phyloP scores from a whole-genome alignment of 2,888 invertebrate species.

The Neoscelio sp. region DNA sequence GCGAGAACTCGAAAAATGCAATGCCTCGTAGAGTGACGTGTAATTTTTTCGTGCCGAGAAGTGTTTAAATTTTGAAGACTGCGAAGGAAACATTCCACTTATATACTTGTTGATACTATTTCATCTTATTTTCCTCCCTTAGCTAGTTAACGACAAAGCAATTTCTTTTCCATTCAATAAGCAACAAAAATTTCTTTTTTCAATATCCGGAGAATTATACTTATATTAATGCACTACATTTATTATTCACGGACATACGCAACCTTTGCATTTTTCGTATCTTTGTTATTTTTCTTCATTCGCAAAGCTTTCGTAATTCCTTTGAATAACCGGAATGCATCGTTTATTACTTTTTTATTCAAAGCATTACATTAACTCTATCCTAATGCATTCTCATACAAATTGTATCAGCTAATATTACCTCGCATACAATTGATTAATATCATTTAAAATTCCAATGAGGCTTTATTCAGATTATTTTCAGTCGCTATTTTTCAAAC shows the following conservation, averaged over 20 bases:
- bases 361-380: slow-evolving; percentile 29
- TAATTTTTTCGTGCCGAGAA: slow-evolving; percentile 17
- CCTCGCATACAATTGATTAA: slow-evolving; percentile 38
- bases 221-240: slow-evolving; percentile 36
- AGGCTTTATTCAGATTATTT: slow-evolving; percentile 24
- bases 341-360: slow-evolving; percentile 53
- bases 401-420: slow-evolving; percentile 42
- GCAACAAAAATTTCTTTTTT: neutral
- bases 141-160: neutral
- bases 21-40: neutral
- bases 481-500: slow-evolving; percentile 40
- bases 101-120: slow-evolving; percentile 14
- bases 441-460: slow-evolving; percentile 47
- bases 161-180: slow-evolving; percentile 3
- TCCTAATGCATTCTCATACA: slow-evolving; percentile 43
- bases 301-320: slow-evolving; percentile 39
- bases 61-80: slow-evolving; percentile 21
- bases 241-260: slow-evolving; percentile 21
- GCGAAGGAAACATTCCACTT: slow-evolving; percentile 27
- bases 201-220: slow-evolving; percentile 12
- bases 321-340: slow-evolving; percentile 39
- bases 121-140: neutral
- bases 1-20: no score
- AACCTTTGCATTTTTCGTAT: slow-evolving; percentile 24
- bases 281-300: slow-evolving; percentile 32